Percentiles rank a stretch among this genome's conserved stretches.
phyloP scores from a whole-genome alignment of 2,797 vertebrate genomes.

The Lycodopsis pacificus region DNA sequence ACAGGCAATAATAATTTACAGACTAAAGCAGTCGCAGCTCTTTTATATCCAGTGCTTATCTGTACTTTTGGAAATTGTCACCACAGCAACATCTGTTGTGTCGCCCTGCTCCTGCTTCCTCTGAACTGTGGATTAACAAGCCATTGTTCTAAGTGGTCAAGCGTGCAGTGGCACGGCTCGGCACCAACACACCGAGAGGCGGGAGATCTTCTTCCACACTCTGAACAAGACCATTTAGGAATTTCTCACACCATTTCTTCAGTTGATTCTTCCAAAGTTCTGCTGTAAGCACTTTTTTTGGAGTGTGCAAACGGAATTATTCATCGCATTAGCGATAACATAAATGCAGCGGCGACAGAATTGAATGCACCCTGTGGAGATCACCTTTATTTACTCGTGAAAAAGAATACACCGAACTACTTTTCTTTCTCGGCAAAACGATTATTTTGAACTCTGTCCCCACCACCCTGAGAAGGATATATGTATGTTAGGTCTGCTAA shows the following conservation, averaged over 20 bases:
- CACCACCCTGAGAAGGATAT: conserved; percentile 68
- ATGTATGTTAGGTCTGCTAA: conserved; percentile 79
- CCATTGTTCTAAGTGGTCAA: conserved; percentile 68
- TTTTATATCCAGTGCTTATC: conserved; percentile 62
- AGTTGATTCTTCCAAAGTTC: conserved; percentile 78
- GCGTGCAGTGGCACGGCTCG: conserved; percentile 40
- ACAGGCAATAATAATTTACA: conserved; percentile 74
- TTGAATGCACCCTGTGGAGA: conserved; percentile 75
- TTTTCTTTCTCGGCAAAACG: conserved; percentile 67
- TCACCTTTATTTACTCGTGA: conserved; percentile 82
- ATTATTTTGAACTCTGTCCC: conserved; percentile 75
- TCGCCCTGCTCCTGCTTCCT: conserved; percentile 38
- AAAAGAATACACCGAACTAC: conserved; percentile 71
- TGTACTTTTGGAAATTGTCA: conserved; percentile 52
- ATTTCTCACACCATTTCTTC: conserved; percentile 77
- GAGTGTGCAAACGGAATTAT: conserved; percentile 82
- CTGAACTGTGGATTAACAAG: conserved; percentile 56
- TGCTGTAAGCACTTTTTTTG: conserved; percentile 80
- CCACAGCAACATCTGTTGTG: conserved; percentile 43
- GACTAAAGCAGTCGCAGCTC: conserved; percentile 66
- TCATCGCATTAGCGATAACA: conserved; percentile 80
- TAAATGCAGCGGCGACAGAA: conserved; percentile 81
- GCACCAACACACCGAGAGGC: conserved; percentile 39
- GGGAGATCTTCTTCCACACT: conserved; percentile 53
- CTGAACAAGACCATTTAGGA: conserved; percentile 74